A percentile compares a stretch with the other conserved stretches of the same genome.
phyloP scores from a whole-genome alignment of 1,140 invertebrate species.

The Drosophila repletoides region DNA sequence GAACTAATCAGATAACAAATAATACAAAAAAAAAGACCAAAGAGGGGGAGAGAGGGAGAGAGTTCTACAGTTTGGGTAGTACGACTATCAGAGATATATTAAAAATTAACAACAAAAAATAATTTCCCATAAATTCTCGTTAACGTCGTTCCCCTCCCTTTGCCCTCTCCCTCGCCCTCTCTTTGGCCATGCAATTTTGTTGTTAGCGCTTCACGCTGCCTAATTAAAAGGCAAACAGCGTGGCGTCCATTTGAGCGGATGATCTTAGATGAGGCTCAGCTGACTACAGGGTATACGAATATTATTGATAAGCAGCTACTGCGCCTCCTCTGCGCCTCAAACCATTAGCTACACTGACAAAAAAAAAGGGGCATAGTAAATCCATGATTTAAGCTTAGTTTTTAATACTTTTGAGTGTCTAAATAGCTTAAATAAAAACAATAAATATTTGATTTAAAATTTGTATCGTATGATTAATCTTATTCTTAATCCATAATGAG shows the following conservation, averaged over 20 bases:
- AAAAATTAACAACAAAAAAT: conserved; percentile 80
- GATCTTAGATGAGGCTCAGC: conserved; percentile 30
- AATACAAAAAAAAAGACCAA: conserved; percentile 36
- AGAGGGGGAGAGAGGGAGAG: not conserved
- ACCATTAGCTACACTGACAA: too few relatives aligned
- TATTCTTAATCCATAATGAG: too few relatives aligned
- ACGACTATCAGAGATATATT: conserved; percentile 61
- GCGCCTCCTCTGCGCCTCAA: not conserved
- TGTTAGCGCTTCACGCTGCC: conserved; percentile 65
- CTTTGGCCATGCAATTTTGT: conserved; percentile 41
- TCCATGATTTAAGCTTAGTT: too few relatives aligned
- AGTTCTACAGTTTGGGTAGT: not conserved
- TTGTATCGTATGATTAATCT: too few relatives aligned
- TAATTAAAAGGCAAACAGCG: conserved; percentile 77
- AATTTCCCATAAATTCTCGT: conserved; percentile 81
- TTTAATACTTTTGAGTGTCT: too few relatives aligned
- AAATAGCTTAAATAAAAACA: too few relatives aligned
- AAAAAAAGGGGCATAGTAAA: too few relatives aligned
- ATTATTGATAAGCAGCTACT: conserved; percentile 34
- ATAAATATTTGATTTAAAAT: too few relatives aligned
- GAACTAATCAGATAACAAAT: conserved; percentile 60
- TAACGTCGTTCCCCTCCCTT: conserved; percentile 34
- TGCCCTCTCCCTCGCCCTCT: not conserved
- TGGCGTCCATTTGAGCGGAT: conserved; percentile 27
- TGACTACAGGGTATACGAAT: conserved; percentile 22